phyloP scores from a whole-genome alignment of 64 coral and sea anemone genomes.

The Acropora tenuis region DNA sequence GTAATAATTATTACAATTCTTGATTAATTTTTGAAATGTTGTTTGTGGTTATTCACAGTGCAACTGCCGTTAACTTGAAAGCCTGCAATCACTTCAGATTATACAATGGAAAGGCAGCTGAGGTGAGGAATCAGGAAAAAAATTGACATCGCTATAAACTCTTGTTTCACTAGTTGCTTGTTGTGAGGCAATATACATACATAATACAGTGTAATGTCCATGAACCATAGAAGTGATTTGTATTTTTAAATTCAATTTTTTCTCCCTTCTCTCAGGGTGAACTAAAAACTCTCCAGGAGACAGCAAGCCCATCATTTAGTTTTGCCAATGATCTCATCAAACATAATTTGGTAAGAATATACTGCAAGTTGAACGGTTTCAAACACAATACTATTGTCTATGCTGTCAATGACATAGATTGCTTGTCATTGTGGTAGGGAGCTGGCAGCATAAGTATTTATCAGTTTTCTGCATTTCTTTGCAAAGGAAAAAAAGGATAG shows the following conservation, averaged over 20 bases:
- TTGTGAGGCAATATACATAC: too few relatives aligned
- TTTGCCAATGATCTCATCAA: constrained; percentile 98
- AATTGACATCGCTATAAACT: too few relatives aligned
- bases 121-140: constrained; percentile 34
- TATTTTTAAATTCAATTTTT: background rate
- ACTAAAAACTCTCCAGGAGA: constrained; percentile 93
- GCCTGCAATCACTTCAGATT: constrained; percentile 99
- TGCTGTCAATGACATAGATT: too few relatives aligned
- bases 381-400: too few relatives aligned
- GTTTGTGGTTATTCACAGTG: constrained; percentile 58
- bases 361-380: too few relatives aligned
- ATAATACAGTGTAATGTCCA: background rate
- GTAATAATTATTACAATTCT: background rate
- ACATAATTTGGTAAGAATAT: constrained; percentile 84
- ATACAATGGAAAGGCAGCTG: constrained; percentile 98
- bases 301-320: constrained; percentile 97
- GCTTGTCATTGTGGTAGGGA: too few relatives aligned
- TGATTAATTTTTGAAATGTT: too few relatives aligned
- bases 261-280: constrained; percentile 61
- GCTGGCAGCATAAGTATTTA: too few relatives aligned
- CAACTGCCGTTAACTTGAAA: constrained; percentile 97
- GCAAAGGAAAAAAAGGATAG: too few relatives aligned
- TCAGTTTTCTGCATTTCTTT: too few relatives aligned
- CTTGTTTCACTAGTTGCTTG: background rate
- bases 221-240: too few relatives aligned